Conservation (phyloP, 35 echinoderm and acorn worm genomes). For the Ophioderma brevispina region DNA sequence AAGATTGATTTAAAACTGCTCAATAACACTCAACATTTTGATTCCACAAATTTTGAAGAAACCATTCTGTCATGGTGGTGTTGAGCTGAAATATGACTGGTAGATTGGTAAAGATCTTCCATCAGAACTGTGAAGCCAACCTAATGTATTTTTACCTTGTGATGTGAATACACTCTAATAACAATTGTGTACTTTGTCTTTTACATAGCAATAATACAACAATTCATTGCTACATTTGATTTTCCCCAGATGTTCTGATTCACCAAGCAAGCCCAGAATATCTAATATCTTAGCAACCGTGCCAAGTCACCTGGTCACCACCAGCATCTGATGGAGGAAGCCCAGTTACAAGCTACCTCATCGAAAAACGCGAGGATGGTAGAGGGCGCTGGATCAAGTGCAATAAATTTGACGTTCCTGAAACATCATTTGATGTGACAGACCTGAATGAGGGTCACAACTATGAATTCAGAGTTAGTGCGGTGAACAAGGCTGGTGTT, state of each 20-base stretch:
- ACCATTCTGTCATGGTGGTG: no score
- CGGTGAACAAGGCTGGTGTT: constrained; percentile 69
- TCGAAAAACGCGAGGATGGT: constrained; percentile 78
- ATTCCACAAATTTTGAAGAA: no score
- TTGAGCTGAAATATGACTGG: no score
- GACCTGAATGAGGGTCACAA: constrained; percentile 63
- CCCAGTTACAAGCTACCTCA: constrained; percentile 71
- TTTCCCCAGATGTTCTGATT: constrained; percentile 58
- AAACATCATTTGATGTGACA: constrained; percentile 54
- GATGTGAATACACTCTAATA: no score
- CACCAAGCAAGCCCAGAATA: constrained; percentile 67
- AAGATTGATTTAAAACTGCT: no score
- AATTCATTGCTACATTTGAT: not conserved
- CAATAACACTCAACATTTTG: no score
- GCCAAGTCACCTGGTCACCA: constrained; percentile 60
- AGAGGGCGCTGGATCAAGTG: constrained; percentile 71
- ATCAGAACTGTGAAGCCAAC: no score
- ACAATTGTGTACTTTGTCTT: not conserved
- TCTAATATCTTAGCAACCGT: constrained; percentile 41
- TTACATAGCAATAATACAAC: not conserved
- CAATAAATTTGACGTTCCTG: constrained; percentile 60
- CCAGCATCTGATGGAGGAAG: constrained; percentile 81
- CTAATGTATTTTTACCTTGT: no score
- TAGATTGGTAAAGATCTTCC: no score
- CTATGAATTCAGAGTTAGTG: constrained; percentile 67